These are phyloP conservation scores for Mimumesa dahlbomi DNA, from an alignment of 2,888 invertebrate species.

Conservation along the genomic window DNA sequence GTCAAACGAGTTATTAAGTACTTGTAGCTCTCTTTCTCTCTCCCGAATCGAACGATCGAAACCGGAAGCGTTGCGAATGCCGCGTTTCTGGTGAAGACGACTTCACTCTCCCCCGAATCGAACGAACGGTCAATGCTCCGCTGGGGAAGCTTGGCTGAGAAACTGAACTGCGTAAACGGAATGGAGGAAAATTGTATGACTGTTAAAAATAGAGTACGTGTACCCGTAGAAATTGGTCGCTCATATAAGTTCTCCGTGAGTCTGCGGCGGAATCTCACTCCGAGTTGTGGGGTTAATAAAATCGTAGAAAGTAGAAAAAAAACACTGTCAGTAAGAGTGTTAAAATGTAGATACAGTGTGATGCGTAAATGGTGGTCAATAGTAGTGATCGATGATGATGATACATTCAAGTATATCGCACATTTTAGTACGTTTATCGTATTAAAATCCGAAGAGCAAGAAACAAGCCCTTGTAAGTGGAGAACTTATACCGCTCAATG, in stretches of 20 bases:
- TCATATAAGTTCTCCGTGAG: neutral
- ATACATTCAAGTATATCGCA: too few relatives aligned
- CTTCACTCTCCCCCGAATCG: neutral
- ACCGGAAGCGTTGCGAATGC: slow-evolving; percentile 10
- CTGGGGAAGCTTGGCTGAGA: neutral
- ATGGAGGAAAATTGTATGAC: too few relatives aligned
- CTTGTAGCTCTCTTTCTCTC: slow-evolving; percentile 21
- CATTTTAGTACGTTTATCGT: neutral
- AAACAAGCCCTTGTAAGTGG: neutral
- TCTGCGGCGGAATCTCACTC: too few relatives aligned
- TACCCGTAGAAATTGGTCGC: neutral
- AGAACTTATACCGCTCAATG: neutral
- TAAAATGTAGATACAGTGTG: too few relatives aligned
- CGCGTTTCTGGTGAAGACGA: neutral
- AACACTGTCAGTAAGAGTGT: too few relatives aligned
- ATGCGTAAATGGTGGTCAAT: too few relatives aligned
- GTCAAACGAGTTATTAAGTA: slow-evolving; percentile 39
- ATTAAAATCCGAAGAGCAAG: neutral
- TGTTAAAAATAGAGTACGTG: neutral
- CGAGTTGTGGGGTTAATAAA: too few relatives aligned
- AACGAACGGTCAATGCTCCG: neutral
- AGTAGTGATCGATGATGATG: too few relatives aligned
- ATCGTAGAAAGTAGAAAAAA: too few relatives aligned
- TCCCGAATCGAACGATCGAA: neutral
- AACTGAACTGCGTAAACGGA: neutral